Evolutionary conservation across 2,113 vertebrate species (phyloP).

Genomic region (Cryptomyrus ogoouensis): DNA sequence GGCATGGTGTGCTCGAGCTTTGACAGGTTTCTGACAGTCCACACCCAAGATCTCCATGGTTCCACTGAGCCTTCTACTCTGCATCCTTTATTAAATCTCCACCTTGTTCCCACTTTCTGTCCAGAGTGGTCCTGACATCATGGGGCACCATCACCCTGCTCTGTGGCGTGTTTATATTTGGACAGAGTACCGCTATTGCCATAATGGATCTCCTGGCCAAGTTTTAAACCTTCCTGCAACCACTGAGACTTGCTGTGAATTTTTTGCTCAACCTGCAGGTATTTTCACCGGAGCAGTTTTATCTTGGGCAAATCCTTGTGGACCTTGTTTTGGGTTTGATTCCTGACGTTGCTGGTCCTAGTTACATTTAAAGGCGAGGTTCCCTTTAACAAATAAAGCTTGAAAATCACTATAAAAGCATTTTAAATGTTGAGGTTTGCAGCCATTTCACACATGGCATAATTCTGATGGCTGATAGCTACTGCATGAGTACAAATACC

Average conservation of each 20-base stretch:
- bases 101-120: not conserved
- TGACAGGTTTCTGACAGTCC: not conserved
- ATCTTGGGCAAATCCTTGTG: not conserved
- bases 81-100: not conserved
- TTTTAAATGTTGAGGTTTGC: not conserved
- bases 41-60: not conserved
- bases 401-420: not conserved
- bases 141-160: constrained; percentile 78
- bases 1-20: not conserved
- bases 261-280: not conserved
- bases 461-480: not conserved
- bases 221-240: constrained; percentile 40
- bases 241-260: not conserved
- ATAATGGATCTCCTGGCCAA: constrained; percentile 68
- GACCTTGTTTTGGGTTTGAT: not conserved
- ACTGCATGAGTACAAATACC: not conserved
- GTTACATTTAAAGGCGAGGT: not conserved
- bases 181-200: constrained; percentile 80
- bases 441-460: not conserved
- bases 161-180: constrained; percentile 81
- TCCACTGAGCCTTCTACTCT: not conserved
- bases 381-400: not conserved
- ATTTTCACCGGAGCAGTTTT: not conserved
- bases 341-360: not conserved
- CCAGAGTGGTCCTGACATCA: constrained; percentile 63